phyloP scores from a whole-genome alignment of 2,113 vertebrate species.

The Porphyrio hochstetteri region DNA sequence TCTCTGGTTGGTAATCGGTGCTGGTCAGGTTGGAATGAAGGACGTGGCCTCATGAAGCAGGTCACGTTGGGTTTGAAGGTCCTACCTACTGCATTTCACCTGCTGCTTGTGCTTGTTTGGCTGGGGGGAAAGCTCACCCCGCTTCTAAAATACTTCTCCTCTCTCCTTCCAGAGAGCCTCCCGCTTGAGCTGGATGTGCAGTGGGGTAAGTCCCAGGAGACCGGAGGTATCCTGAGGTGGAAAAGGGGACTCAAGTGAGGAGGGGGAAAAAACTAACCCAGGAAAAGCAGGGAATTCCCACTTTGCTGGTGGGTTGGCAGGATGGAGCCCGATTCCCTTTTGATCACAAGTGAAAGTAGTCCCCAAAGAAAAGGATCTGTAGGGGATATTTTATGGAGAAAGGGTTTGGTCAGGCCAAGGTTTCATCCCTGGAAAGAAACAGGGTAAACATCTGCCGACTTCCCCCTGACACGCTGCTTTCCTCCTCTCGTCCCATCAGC shows the following conservation, averaged over 20 bases:
- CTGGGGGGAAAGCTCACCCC: background rate
- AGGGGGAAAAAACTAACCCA: background rate
- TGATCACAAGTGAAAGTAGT: background rate
- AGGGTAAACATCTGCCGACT: background rate
- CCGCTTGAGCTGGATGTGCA: background rate
- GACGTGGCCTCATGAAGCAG: background rate
- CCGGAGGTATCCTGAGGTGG: background rate
- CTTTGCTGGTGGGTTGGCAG: background rate
- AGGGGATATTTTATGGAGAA: background rate
- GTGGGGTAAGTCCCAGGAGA: background rate
- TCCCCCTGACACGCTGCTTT: background rate
- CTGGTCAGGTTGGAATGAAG: background rate
- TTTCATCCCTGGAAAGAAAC: background rate
- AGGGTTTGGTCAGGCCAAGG: background rate
- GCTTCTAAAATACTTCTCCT: background rate
- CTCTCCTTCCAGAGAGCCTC: background rate
- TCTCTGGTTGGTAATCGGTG: too few relatives aligned
- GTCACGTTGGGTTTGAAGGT: background rate
- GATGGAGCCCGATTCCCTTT: background rate
- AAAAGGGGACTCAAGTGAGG: background rate
- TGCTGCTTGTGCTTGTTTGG: background rate
- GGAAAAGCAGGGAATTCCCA: background rate
- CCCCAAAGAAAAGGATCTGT: too few relatives aligned
- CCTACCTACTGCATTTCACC: background rate
- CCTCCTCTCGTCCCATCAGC: background rate